Evolutionary conservation across 2,113 vertebrate genomes (phyloP).

Genomic region (Hemiscyllium ocellatum): DNA sequence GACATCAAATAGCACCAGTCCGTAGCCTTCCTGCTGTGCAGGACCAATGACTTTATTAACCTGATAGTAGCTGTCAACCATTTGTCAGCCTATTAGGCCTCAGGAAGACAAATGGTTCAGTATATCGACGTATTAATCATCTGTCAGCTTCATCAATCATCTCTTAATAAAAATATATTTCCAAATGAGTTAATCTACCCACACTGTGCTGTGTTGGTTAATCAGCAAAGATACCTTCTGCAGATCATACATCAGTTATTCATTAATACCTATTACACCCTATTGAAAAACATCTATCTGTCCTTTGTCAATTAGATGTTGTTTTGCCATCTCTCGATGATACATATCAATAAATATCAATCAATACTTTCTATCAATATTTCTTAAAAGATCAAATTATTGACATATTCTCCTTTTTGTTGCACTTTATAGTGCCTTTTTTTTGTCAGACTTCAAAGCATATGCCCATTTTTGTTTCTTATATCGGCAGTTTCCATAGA

Average conservation of each 20-base stretch:
- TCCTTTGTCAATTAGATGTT: background rate
- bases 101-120: conserved; percentile 4
- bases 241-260: background rate
- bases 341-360: background rate
- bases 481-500: background rate
- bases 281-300: background rate
- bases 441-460: background rate
- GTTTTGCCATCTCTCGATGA: background rate
- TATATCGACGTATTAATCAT: background rate
- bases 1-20: fast-evolving
- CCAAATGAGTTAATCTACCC: background rate
- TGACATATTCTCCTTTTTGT: background rate
- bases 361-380: background rate
- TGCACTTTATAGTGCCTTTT: background rate
- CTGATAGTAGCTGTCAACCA: background rate
- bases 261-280: background rate
- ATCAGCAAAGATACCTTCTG: background rate
- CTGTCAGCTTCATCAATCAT: background rate
- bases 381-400: background rate
- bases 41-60: background rate
- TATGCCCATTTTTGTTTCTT: background rate
- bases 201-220: background rate
- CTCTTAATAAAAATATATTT: background rate
- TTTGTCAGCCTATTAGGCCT: background rate
- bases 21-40: fast-evolving